Base-by-base conservation (phyloP, 2,113 vertebrate species). In the Vanacampus margaritifer region DNA sequence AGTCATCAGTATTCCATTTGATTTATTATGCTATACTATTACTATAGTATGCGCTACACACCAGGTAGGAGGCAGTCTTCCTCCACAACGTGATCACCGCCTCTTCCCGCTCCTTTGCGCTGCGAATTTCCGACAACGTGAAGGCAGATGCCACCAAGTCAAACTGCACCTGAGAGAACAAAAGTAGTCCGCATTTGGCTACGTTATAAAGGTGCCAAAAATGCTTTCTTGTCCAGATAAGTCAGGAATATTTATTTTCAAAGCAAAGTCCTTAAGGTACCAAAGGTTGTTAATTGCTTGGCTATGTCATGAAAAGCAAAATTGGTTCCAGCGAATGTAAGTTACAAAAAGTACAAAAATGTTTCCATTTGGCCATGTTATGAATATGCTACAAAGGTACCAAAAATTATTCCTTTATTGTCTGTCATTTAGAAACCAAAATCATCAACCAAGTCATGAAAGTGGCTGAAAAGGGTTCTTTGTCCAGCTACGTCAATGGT, bases 31-130 rank as follows among this genome's bases (percentile, higher is more conserved):
- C 11, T 23, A 23, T 23, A 62, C 1, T 61, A 9, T 2, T 5
- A 23, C 11, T 23, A 23, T 23, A 62, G 5, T 61, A 9, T n/a
- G 19, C 23, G 35, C 21, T 41, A 82, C 91, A 83, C 12, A 97
- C 95, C 89, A 97, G 87, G 66, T 94, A 96, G 3, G 77, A 83
- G 77, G 81, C 75, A 0, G 94, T 95, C 84, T 95, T 97, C 5
- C 94, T 94, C 95, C 95, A 96, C 61, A 97, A 87, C 2, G 91
- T 93, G n/a, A 85, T 73, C 48, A 93, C 71, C 0, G 82, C 80
- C 0, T 91, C 90, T 13, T 78, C 59, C 28, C 94, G 79, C 6
- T 92, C 90, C 5, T 84, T 80, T 24, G 35, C 67, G 23, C 48
- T 85, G 1, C 87, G 69, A 37, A 97, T 87, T 58, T 96, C 95